A percentile compares a stretch with the other conserved stretches of the same genome.
Evolutionary conservation across 2,797 vertebrate genomes (phyloP).

Genomic region (Telmatherina bonti): DNA sequence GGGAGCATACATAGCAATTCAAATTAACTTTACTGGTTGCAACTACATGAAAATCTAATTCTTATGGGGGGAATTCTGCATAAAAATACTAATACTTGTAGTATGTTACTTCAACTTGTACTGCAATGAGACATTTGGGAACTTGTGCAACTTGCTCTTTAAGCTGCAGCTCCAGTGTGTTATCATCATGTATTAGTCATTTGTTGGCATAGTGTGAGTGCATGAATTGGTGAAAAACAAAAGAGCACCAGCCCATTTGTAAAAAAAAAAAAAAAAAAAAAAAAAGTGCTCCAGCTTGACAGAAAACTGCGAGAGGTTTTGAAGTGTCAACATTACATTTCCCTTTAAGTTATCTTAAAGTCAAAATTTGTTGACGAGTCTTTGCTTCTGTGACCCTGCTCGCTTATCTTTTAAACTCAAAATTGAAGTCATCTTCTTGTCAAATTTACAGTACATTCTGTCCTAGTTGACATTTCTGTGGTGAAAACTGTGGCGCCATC

Average conservation of each 20-base stretch:
- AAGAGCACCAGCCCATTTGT: constrained; percentile 2
- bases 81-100: neutral
- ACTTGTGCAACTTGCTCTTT: neutral
- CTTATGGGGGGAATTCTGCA: neutral
- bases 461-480: neutral
- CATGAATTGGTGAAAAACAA: neutral
- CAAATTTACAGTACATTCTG: neutral
- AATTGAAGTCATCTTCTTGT: neutral
- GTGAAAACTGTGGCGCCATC: constrained; percentile 34
- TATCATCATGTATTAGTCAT: constrained; percentile 17
- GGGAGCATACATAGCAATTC: neutral
- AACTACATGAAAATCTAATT: too few relatives aligned
- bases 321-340: neutral
- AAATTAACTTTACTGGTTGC: neutral
- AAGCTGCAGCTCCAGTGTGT: neutral
- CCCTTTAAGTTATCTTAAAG: neutral
- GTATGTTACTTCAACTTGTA: neutral
- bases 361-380: neutral
- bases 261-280: too few relatives aligned
- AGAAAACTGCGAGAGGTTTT: neutral
- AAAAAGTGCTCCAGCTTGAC: constrained; percentile 54
- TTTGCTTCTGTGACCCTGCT: neutral
- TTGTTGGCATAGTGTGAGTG: neutral
- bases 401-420: neutral
- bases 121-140: neutral